A percentile compares a stretch with the other conserved stretches of the same genome.
These are phyloP conservation scores for Melitaea cinxia DNA, from an alignment of 1,140 invertebrate genomes.

Conservation along the genomic window DNA sequence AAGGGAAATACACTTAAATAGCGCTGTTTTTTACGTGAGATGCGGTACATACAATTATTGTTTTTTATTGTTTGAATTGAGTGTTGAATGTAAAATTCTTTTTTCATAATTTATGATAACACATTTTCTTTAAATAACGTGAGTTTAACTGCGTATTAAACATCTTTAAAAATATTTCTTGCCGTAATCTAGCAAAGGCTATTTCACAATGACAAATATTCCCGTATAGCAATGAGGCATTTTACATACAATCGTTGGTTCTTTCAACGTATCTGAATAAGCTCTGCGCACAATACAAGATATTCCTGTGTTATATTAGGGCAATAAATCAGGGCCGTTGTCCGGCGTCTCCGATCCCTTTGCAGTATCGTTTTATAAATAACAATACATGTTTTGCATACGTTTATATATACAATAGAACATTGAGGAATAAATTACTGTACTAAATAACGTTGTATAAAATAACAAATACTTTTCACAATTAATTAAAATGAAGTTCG, in stretches of 20 bases:
- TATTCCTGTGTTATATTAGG: constrained; percentile 7
- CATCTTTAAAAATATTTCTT: too few species aligned
- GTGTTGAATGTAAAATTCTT: too few species aligned
- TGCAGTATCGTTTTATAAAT: constrained; percentile 22
- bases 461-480: neutral
- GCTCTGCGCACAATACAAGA: constrained; percentile 15
- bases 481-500: neutral
- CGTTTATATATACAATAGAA: constrained; percentile 8
- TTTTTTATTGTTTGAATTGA: too few species aligned
- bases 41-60: too few species aligned
- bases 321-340: constrained; percentile 27
- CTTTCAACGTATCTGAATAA: constrained; percentile 15
- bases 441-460: neutral
- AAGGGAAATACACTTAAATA: too few species aligned
- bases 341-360: constrained; percentile 26
- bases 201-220: neutral
- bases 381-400: constrained; percentile 32
- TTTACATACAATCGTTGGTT: constrained; percentile 11
- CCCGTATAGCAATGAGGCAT: neutral
- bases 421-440: constrained; percentile 13
- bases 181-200: neutral
- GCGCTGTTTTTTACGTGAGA: too few species aligned
- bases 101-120: too few species aligned
- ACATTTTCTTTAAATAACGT: too few species aligned
- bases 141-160: too few species aligned